Conservation (phyloP, 2,113 vertebrate genomes). For the Brachionichthys hirsutus region DNA sequence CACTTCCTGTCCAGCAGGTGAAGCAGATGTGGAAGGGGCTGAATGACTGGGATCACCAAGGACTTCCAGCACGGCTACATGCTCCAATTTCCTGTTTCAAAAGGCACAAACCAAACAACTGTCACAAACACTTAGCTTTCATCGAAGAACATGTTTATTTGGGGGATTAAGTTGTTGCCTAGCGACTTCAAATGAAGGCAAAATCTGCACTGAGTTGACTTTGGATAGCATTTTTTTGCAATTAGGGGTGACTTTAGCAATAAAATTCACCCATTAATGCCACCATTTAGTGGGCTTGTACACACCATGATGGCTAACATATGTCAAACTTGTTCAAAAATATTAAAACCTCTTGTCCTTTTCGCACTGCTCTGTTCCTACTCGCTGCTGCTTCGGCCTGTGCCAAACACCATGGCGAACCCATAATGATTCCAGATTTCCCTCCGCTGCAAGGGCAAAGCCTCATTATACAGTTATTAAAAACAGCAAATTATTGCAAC, state of each 20-base stretch:
- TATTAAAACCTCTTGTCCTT: constrained; percentile 53
- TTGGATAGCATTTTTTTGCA: constrained; percentile 61
- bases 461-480: constrained; percentile 72
- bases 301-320: constrained; percentile 67
- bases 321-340: constrained; percentile 66
- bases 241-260: constrained; percentile 58
- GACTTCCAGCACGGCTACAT: constrained; percentile 7
- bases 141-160: constrained; percentile 71
- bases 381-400: constrained; percentile 34
- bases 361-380: constrained; percentile 55
- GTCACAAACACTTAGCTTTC: constrained; percentile 70
- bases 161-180: constrained; percentile 65
- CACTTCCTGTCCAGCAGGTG: constrained; percentile 40
- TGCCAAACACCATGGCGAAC: constrained; percentile 65
- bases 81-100: constrained; percentile 47
- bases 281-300: constrained; percentile 55
- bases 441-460: constrained; percentile 53
- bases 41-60: not conserved
- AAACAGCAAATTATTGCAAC: constrained; percentile 73
- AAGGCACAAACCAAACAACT: constrained; percentile 43
- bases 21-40: constrained; percentile 1
- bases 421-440: constrained; percentile 74
- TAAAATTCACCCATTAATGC: constrained; percentile 61
- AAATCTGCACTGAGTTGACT: constrained; percentile 55
- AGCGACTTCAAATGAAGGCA: constrained; percentile 63